These are phyloP conservation scores for Hyperoodon ampullatus DNA, from an alignment of 2,113 vertebrate species.

Conservation along the genomic window DNA sequence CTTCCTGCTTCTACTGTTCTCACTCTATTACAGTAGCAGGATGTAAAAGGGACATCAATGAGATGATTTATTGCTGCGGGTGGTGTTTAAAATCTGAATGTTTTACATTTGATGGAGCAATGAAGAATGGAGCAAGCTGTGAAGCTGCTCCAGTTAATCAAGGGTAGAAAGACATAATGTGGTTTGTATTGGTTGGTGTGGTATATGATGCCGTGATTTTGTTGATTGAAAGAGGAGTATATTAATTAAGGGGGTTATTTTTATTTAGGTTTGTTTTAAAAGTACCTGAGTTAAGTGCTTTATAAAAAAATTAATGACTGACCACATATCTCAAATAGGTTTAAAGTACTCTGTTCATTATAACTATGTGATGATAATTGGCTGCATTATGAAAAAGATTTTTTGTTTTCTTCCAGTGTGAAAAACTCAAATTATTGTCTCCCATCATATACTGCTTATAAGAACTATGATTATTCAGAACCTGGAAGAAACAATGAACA, in stretches of 20 bases:
- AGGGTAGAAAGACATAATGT: slow-evolving; percentile 81
- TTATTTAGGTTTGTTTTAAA: slow-evolving; percentile 50
- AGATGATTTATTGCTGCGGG: slow-evolving; percentile 94
- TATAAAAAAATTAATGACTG: slow-evolving; percentile 39
- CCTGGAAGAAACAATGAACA: slow-evolving; percentile 95
- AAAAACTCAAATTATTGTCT: slow-evolving; percentile 99
- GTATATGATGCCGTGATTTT: not conserved
- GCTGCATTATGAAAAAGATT: slow-evolving; percentile 80
- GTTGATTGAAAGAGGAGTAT: slow-evolving; percentile 22
- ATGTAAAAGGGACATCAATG: slow-evolving; percentile 86
- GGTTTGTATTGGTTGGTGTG: slow-evolving; percentile 68
- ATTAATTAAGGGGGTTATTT: slow-evolving; percentile 38
- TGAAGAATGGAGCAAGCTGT: slow-evolving; percentile 88
- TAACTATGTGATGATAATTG: slow-evolving; percentile 40
- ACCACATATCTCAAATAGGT: slow-evolving; percentile 39
- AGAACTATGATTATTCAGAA: slow-evolving; percentile 96
- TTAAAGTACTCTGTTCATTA: slow-evolving; percentile 54
- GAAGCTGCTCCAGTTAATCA: slow-evolving; percentile 85
- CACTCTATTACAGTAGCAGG: slow-evolving; percentile 75
- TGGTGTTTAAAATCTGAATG: slow-evolving; percentile 93
- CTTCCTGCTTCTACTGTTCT: slow-evolving; percentile 74
- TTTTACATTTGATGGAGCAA: slow-evolving; percentile 88
- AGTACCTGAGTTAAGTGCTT: slow-evolving; percentile 44
- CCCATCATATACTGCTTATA: slow-evolving; percentile 95
- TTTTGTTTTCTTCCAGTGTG: slow-evolving; percentile 90